These are phyloP conservation scores for Pseudachorutes palmiensis DNA, from an alignment of 1,140 invertebrate species.

Conservation along the genomic window DNA sequence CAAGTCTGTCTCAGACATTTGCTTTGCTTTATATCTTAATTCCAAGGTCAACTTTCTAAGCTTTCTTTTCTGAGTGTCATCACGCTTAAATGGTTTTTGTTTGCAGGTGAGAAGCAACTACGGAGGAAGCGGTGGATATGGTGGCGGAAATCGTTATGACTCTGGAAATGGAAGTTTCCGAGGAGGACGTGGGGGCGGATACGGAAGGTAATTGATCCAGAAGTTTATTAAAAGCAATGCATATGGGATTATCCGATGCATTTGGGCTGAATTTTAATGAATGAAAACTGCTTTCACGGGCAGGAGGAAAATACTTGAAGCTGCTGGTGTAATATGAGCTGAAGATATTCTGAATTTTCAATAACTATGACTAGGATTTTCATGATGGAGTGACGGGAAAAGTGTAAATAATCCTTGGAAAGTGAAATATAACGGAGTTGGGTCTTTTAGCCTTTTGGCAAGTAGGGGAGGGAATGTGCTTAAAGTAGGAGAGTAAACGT, in stretches of 20 bases:
- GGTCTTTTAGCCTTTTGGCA: constrained; percentile 9
- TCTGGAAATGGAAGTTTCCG: background rate
- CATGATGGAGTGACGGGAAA: no score
- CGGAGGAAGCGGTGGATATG: constrained; percentile 1
- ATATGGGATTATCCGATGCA: no score
- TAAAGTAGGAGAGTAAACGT: background rate
- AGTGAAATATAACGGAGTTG: constrained; percentile 17
- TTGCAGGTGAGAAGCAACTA: constrained; percentile 5
- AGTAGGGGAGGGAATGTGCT: background rate
- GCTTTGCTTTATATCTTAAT: background rate
- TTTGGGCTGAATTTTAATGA: no score
- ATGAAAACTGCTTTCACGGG: no score
- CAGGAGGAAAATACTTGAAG: no score
- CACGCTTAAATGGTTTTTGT: background rate
- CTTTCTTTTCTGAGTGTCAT: background rate
- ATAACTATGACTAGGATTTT: no score
- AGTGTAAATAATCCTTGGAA: no score
- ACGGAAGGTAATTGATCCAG: background rate
- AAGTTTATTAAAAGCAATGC: no score
- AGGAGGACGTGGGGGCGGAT: constrained; percentile 3
- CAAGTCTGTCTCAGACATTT: background rate
- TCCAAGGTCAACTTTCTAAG: constrained; percentile 3
- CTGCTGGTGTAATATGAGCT: no score
- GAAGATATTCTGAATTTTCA: no score
- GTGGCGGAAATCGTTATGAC: background rate